phyloP scores from a whole-genome alignment of 2,113 vertebrate genomes.

The Philantomba maxwellii region DNA sequence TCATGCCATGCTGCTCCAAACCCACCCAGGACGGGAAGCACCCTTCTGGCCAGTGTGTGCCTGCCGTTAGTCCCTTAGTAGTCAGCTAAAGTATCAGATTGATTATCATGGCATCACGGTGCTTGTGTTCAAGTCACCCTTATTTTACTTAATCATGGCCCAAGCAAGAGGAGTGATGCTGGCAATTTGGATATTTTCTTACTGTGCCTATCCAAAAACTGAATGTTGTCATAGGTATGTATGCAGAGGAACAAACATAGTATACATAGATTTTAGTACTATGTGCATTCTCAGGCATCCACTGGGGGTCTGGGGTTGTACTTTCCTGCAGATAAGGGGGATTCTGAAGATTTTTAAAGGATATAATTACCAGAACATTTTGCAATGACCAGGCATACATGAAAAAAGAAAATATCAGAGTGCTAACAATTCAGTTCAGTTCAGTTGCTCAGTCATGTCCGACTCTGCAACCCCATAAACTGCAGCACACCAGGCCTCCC shows the following conservation, averaged over 20 bases:
- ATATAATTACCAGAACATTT: background rate
- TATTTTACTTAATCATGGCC: background rate
- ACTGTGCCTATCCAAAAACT: background rate
- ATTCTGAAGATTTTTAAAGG: background rate
- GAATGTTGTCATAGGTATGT: background rate
- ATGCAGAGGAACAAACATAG: background rate
- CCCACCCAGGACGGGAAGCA: background rate
- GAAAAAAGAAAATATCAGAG: background rate
- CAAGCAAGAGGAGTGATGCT: background rate
- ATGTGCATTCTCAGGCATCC: background rate
- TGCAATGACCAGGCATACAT: background rate
- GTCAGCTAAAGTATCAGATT: background rate
- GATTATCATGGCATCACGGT: background rate
- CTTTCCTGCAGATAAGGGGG: background rate
- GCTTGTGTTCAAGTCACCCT: background rate
- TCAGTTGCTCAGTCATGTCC: background rate
- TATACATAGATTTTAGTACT: background rate
- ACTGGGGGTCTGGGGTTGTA: background rate
- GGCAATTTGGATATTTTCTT: background rate
- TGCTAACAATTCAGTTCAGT: background rate
- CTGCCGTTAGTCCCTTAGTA: background rate
- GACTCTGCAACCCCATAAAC: background rate
- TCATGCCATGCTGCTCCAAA: background rate
- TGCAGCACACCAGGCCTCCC: fast-evolving
- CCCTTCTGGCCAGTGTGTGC: background rate